A percentile compares a stretch with the other conserved stretches of the same genome.
Evolutionary conservation across 2,888 invertebrate genomes (phyloP).

Genomic region (Orthonychiurus folsomi): DNA sequence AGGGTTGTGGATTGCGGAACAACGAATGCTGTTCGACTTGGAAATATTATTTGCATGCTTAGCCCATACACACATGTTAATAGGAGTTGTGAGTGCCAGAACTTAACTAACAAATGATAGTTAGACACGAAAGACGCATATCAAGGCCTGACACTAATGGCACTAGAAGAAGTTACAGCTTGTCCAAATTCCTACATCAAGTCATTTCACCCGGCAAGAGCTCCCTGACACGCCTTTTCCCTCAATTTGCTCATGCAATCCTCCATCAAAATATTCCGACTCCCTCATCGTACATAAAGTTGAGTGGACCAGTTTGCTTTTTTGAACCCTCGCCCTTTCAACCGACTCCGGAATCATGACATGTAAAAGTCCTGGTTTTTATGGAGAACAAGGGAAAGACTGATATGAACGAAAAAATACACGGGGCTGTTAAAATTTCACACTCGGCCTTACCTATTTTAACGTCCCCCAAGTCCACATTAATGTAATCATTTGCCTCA

Average conservation of each 20-base stretch:
- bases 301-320: background rate
- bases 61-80: background rate
- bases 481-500: background rate
- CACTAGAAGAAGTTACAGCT: background rate
- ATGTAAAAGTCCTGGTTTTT: background rate
- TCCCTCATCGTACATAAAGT: no score
- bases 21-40: no score
- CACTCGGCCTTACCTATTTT: background rate
- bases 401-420: background rate
- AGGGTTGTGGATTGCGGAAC: no score
- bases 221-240: slow-evolving; percentile 27
- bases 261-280: no score
- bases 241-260: slow-evolving; percentile 18
- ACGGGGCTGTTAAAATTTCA: background rate
- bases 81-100: slow-evolving; percentile 17
- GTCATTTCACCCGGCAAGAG: slow-evolving; percentile 15
- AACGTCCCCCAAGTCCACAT: background rate
- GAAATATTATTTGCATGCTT: background rate
- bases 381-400: background rate
- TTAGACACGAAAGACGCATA: slow-evolving; percentile 35
- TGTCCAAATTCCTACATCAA: background rate
- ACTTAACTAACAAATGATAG: slow-evolving; percentile 31
- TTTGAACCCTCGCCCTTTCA: background rate
- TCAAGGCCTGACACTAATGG: slow-evolving; percentile 27
- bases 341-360: background rate